phyloP scores from a whole-genome alignment of 2,797 vertebrate species.

The Crypturellus tataupa region DNA sequence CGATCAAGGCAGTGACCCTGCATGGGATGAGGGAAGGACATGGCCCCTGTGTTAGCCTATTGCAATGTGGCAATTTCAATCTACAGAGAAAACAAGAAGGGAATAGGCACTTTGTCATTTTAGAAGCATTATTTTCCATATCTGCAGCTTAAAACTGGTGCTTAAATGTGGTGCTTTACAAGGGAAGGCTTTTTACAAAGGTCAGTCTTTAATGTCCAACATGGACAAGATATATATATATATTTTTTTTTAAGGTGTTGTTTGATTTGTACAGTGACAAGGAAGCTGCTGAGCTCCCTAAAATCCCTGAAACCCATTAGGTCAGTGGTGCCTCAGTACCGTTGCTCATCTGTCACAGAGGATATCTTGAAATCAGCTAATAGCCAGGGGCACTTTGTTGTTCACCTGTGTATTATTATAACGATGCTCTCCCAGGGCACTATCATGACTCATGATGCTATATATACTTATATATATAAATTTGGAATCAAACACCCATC shows the following conservation, averaged over 20 bases:
- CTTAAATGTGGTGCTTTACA: neutral
- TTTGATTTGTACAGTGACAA: neutral
- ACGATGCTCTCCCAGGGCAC: neutral
- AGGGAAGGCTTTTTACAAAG: neutral
- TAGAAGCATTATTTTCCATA: neutral
- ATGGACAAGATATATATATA: neutral
- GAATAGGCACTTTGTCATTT: neutral
- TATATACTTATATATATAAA: neutral
- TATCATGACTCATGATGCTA: constrained; percentile 2
- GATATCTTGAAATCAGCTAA: neutral
- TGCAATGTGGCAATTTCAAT: neutral
- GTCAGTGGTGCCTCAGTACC: neutral
- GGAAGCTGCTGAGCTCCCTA: neutral
- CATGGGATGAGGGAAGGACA: neutral
- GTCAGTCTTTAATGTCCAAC: neutral
- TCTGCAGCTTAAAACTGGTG: neutral
- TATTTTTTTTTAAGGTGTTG: neutral
- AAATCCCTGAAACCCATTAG: accelerated
- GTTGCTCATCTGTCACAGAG: neutral
- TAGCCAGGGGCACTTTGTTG: neutral
- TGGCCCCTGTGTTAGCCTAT: neutral
- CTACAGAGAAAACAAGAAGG: neutral
- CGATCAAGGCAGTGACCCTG: neutral
- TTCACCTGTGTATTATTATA: neutral
- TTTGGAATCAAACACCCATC: neutral